phyloP scores from a whole-genome alignment of 2,888 invertebrate genomes.

The Leucophora obtusa region DNA sequence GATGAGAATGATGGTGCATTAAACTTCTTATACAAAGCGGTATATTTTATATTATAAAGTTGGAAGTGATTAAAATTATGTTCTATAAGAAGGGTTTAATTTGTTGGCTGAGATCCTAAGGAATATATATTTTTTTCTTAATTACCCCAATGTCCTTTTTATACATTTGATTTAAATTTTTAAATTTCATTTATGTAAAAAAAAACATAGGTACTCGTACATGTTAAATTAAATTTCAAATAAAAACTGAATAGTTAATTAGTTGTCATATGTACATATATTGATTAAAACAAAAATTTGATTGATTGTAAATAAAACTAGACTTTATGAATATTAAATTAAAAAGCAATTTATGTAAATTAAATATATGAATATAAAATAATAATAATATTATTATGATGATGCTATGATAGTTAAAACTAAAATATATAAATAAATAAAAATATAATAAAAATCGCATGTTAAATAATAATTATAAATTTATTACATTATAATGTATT shows the following conservation, averaged over 20 bases:
- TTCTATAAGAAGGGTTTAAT: too few species aligned
- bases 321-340: constrained; percentile 32
- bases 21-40: too few species aligned
- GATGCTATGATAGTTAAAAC: constrained; percentile 65
- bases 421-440: constrained; percentile 12
- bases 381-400: constrained; percentile 66
- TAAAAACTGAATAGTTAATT: constrained; percentile 41
- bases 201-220: too few species aligned
- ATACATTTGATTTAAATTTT: too few species aligned
- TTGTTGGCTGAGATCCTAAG: too few species aligned
- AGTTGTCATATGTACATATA: constrained; percentile 49
- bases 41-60: too few species aligned
- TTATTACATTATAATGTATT: constrained; percentile 39
- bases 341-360: constrained; percentile 45
- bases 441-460: constrained; percentile 15
- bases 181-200: too few species aligned
- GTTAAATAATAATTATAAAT: constrained; percentile 13
- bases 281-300: constrained; percentile 29
- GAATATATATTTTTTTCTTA: too few species aligned
- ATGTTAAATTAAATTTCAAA: background rate
- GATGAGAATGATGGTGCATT: too few species aligned
- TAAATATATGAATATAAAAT: constrained; percentile 20
- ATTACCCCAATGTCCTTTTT: too few species aligned
- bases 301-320: constrained; percentile 55
- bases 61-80: too few species aligned